Base-by-base conservation (phyloP, 35 echinoderm and acorn worm genomes). In the Acanthaster planci region DNA sequence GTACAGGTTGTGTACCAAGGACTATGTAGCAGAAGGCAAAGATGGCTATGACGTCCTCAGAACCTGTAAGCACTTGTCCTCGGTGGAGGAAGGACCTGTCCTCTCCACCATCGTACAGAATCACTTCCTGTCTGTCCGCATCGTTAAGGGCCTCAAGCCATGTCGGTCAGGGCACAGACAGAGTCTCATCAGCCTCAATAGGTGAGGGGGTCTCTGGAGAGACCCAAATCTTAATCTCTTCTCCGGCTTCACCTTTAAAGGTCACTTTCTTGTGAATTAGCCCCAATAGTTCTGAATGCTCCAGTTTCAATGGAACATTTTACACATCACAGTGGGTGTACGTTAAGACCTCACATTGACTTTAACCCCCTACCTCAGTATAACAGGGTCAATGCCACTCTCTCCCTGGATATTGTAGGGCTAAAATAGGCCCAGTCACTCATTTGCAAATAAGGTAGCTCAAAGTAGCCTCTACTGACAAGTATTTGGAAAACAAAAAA, bases 21-120 rank as follows among this genome's bases (percentile, higher is more conserved):
- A 85, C 16, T 94, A 94, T 84, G 44, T 94, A 54, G 92, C 92
- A 21, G 47, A 94, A 18, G 92, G 92, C 6, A 90, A 90, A 57
- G 92, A 94, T 86, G 92, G 92, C 35, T 94, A 94, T 81, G 57
- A 80, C 14, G 78, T 87, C 18, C 89, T 94, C 55, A 82, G 77
- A 27, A 39, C 18, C 8, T 81, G 88, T 14, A 37, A 56, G 78
- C 31, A 59, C 55, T 31, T 31, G 86, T 31, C 78, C 78, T 38
- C 56, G 82, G 76, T 52, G 60, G 92, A 94, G 55, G 77, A 90
- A 60, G 92, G 92, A 3, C 92, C 92, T 5, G 77, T 86, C 40
- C 87, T 94, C 0, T 82, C 82, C 16, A 90, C 87, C 34, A 85
- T 89, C 55, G 92, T 94, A 10, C 92, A 90, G 87, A 94, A 94